Evolutionary conservation across 2,113 vertebrate genomes (phyloP).

Genomic region (Gracilinanus agilis): DNA sequence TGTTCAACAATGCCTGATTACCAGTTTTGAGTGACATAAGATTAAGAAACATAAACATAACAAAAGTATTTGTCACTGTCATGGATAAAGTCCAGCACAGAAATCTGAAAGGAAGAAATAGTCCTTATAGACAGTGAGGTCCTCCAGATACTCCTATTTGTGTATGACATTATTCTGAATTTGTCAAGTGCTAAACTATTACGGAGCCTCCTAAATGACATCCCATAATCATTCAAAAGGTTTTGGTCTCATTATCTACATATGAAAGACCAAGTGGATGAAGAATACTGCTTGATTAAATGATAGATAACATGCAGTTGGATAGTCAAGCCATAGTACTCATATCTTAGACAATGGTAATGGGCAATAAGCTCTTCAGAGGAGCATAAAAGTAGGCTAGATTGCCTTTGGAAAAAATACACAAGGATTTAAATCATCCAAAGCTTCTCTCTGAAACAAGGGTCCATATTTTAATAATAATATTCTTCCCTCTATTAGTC

Average conservation of each 20-base stretch:
- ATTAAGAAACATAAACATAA: not conserved
- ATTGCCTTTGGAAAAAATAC: not conserved
- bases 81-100: not conserved
- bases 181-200: not conserved
- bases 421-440: not conserved
- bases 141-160: not conserved
- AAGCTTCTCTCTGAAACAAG: not conserved
- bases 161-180: not conserved
- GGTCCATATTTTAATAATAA: not conserved
- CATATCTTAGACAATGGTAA: not conserved
- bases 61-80: not conserved
- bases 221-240: not conserved
- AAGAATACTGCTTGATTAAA: not conserved
- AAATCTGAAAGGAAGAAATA: not conserved
- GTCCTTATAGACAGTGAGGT: not conserved
- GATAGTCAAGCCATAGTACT: not conserved
- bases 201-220: not conserved
- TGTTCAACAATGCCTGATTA: not conserved
- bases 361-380: not conserved
- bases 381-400: not conserved
- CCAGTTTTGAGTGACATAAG: not conserved
- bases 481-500: not conserved
- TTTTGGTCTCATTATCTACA: not conserved
- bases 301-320: not conserved
- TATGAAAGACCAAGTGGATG: not conserved